Base-by-base conservation (phyloP, 1,140 invertebrate genomes). In the Dendroctonus ponderosae region DNA sequence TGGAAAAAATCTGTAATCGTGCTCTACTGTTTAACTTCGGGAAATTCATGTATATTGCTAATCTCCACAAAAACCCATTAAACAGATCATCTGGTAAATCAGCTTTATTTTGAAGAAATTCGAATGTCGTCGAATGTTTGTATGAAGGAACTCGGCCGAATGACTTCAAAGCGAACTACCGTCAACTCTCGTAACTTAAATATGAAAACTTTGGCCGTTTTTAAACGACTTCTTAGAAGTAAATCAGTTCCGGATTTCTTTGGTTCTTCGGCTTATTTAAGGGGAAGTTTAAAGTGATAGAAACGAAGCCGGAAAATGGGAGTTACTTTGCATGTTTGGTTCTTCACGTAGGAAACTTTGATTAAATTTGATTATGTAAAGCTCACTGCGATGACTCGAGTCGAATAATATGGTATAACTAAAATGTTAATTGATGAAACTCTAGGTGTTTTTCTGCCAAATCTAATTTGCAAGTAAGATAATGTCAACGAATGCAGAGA, bases 131-230 rank as follows among this genome's bases (percentile, higher is more conserved):
- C 37, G 40, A 40, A 56, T 42, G 53, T 11, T 40, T 56, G 11
- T 40, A 12, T 51, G n/a, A 26, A 2, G 14, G 15, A n/a, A 12
- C 15, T 51, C 8, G 9, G n/a, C 3, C 53, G 11, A 40, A n/a
- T 15, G 3, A 56, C 53, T 56, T 56, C 40, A 56, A 56, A 56
- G 53, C 53, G 7, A 26, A 5, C 50, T 26, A n/a, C 50, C 50
- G 50, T 52, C 50, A 52, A 56, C 53, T 56, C 40, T 41, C 40
- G 53, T 42, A 56, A 56, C 26, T 56, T 56, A 56, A 56, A 56
- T 56, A 56, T 42, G 53, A 56, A 56, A 56, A 56, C 53, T 56
- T 56, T 56, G 7, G 8, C 39, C 9, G 53, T 56, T 56, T 56
- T 56, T 52, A 52, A 52, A 52, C 50, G 50, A 52, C 50, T 8